Percentiles rank a stretch among this genome's conserved stretches.
Conservation (phyloP, 2,797 vertebrate species). For the Pipistrellus kuhlii region DNA sequence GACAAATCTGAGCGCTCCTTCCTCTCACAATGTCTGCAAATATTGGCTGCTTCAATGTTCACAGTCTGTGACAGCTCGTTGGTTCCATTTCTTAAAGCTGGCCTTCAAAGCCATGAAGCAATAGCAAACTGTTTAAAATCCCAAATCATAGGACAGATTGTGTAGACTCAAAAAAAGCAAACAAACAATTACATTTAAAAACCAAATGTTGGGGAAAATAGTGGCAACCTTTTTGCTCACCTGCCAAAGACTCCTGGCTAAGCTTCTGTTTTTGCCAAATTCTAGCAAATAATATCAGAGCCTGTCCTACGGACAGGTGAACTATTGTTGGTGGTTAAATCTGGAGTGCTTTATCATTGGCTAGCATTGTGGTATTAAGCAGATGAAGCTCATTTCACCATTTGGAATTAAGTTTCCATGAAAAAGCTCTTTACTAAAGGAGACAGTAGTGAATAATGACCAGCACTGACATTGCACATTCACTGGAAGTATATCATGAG, state of each 20-base stretch:
- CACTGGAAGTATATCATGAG: background rate
- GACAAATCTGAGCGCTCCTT: background rate
- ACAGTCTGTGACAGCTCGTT: constrained; percentile 62
- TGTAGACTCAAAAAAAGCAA: constrained; percentile 64
- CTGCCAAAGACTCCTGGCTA: constrained; percentile 50
- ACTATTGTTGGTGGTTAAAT: background rate
- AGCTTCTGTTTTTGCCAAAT: constrained; percentile 62
- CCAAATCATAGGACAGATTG: constrained; percentile 79
- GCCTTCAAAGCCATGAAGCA: constrained; percentile 73
- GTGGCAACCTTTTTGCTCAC: constrained; percentile 62
- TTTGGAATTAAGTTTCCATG: background rate
- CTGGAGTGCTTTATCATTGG: background rate
- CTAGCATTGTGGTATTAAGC: background rate
- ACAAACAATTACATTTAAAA: constrained; percentile 79
- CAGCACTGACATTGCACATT: background rate
- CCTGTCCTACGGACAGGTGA: background rate
- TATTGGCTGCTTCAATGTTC: constrained; percentile 30
- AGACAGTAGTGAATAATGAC: background rate
- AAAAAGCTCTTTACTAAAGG: background rate
- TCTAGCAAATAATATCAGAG: background rate
- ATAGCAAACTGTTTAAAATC: constrained; percentile 73
- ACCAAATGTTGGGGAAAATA: constrained; percentile 52
- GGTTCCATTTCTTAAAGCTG: constrained; percentile 65
- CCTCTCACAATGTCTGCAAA: background rate
- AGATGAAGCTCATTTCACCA: background rate